Conservation (phyloP, 37 sponge, comb jelly and placozoan genomes). For the Tethya wilhelma region DNA sequence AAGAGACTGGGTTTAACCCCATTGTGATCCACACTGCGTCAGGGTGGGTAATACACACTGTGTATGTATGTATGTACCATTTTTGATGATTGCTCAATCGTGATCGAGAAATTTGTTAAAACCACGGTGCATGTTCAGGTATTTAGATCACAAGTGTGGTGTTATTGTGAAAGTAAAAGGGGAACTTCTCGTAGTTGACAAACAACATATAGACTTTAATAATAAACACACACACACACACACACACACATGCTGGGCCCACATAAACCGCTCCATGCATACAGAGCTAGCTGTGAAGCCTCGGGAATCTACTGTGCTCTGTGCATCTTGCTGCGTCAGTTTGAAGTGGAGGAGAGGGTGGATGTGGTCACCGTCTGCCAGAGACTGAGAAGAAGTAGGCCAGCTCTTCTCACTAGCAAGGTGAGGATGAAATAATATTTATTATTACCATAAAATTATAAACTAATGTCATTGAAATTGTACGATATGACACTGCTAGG, state of each 20-base stretch:
- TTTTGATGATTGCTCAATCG: no score
- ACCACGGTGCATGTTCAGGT: no score
- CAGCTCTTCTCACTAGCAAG: constrained; percentile 65
- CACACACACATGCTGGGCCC: no score
- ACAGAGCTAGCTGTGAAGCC: constrained; percentile 7
- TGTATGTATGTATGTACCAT: not conserved
- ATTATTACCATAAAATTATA: no score
- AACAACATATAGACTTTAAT: no score
- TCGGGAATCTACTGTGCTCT: constrained; percentile 56
- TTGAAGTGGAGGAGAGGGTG: constrained; percentile 70
- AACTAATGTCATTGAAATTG: no score
- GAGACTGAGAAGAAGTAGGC: constrained; percentile 59
- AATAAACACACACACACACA: no score
- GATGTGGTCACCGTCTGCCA: constrained; percentile 78
- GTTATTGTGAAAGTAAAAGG: not conserved
- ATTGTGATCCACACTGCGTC: constrained; percentile 27
- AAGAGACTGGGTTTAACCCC: constrained; percentile 13
- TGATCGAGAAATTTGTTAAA: not conserved
- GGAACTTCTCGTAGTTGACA: no score
- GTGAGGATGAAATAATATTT: no score
- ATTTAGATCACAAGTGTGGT: no score
- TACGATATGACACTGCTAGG: not conserved
- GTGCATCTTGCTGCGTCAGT: constrained; percentile 59
- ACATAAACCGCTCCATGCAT: not conserved
- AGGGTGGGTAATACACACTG: not conserved